These are phyloP conservation scores for Pachyramphus minor DNA, from an alignment of 2,113 vertebrate genomes.

Conservation along the genomic window DNA sequence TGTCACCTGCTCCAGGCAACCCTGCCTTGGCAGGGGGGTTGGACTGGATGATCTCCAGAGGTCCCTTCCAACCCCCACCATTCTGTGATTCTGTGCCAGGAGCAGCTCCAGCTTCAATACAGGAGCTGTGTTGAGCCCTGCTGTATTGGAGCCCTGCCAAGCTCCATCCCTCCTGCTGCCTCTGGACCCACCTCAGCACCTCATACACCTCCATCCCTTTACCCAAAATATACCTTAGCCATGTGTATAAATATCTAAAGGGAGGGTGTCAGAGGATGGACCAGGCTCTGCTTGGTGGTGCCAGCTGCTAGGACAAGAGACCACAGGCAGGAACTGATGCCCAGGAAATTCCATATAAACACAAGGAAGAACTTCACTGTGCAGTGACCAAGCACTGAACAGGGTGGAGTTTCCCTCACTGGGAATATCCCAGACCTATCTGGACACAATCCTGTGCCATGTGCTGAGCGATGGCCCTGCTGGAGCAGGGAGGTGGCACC, in stretches of 20 bases:
- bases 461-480: background rate
- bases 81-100: background rate
- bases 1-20: background rate
- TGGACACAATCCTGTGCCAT: background rate
- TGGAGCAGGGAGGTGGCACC: background rate
- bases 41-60: background rate
- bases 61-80: background rate
- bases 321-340: background rate
- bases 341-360: background rate
- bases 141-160: too few relatives aligned
- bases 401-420: background rate
- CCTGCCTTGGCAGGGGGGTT: background rate
- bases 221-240: background rate
- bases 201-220: background rate
- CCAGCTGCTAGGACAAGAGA: background rate
- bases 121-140: too few relatives aligned
- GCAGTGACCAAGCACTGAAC: background rate
- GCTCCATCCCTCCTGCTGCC: background rate
- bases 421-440: background rate
- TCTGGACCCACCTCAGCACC: background rate
- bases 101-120: background rate
- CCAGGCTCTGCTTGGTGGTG: background rate
- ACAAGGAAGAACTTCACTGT: background rate
- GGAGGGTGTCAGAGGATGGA: background rate
- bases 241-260: background rate